Percentiles rank a stretch among this genome's conserved stretches.
phyloP scores from a whole-genome alignment of 2,797 vertebrate species.

The Sebastiscus albofasciatus region DNA sequence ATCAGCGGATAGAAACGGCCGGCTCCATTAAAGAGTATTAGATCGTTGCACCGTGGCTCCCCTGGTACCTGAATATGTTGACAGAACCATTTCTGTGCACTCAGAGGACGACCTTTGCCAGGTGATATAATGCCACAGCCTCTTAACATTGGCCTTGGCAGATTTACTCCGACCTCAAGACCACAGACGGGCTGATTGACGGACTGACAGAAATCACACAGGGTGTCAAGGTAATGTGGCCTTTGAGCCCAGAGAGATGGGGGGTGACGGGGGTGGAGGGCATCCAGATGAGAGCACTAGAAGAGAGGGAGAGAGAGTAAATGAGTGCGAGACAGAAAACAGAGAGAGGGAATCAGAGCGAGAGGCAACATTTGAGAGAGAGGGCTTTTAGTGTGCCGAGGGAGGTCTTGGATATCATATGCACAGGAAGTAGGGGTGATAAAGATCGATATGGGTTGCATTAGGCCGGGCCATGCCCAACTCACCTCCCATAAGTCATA shows the following conservation, averaged over 20 bases:
- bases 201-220: constrained; percentile 15
- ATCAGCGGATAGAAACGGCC: constrained; percentile 17
- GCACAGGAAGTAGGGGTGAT: constrained; percentile 78
- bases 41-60: constrained; percentile 23
- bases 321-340: not conserved
- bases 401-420: constrained; percentile 73
- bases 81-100: constrained; percentile 28
- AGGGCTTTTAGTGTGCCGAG: constrained; percentile 66
- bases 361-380: constrained; percentile 31
- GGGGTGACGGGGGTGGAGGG: not conserved
- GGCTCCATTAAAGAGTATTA: constrained; percentile 27
- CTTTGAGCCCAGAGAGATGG: constrained; percentile 25
- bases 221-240: constrained; percentile 49
- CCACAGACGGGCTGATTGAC: constrained; percentile 29
- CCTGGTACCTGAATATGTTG: constrained; percentile 35
- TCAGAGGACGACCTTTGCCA: constrained; percentile 59
- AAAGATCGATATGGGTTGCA: constrained; percentile 77
- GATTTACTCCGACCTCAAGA: constrained; percentile 53
- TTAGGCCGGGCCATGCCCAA: constrained; percentile 61
- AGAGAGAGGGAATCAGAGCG: constrained; percentile 3
- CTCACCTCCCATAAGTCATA: constrained; percentile 51
- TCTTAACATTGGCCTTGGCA: constrained; percentile 38
- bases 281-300: not conserved
- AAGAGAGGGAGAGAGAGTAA: not conserved
- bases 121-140: constrained; percentile 50